Evolutionary conservation across 2,888 invertebrate species (phyloP).

Genomic region (Thysanoteuthis rhombus): DNA sequence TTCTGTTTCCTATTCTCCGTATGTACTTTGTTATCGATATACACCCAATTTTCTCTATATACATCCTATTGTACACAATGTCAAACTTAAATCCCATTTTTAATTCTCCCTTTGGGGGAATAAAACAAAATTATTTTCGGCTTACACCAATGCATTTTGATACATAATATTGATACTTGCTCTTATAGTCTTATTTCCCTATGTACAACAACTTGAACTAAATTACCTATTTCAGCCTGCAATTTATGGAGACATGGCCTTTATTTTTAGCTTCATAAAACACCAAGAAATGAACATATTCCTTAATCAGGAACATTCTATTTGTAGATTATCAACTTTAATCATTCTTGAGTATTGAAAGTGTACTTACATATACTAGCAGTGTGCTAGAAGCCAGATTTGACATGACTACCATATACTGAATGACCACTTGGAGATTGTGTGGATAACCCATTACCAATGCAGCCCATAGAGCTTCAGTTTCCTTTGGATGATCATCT

Average conservation of each 20-base stretch:
- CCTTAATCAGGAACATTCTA: background rate
- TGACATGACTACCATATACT: constrained; percentile 94
- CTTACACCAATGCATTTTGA: too few relatives aligned
- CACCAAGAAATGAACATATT: background rate
- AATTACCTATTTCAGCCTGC: too few relatives aligned
- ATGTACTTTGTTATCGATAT: too few relatives aligned
- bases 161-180: too few relatives aligned
- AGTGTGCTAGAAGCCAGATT: constrained; percentile 95
- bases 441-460: constrained; percentile 94
- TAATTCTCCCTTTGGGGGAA: too few relatives aligned
- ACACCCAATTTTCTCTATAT: too few relatives aligned
- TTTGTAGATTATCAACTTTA: background rate
- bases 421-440: constrained; percentile 94
- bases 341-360: background rate
- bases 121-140: too few relatives aligned
- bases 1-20: too few relatives aligned
- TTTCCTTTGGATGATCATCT: constrained; percentile 93
- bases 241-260: background rate
- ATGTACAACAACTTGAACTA: too few relatives aligned
- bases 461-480: constrained; percentile 95
- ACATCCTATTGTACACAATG: too few relatives aligned
- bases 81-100: too few relatives aligned
- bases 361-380: constrained; percentile 80
- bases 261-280: background rate
- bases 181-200: too few relatives aligned